phyloP scores from a whole-genome alignment of 2,888 invertebrate genomes.

The Dicyrtoma fusca region DNA sequence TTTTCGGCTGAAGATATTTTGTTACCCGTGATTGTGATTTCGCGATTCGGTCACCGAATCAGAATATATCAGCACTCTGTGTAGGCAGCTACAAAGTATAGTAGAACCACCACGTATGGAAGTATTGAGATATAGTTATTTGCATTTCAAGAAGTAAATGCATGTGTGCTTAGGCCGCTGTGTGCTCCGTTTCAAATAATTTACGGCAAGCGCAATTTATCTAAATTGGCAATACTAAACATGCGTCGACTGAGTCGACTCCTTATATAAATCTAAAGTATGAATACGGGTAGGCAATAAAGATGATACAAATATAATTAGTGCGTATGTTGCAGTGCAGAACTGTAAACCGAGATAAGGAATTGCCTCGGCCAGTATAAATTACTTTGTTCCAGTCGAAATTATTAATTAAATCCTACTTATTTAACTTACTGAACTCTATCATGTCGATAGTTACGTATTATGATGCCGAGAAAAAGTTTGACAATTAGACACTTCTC shows the following conservation, averaged over 20 bases:
- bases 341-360: conserved; percentile 5
- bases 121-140: neutral
- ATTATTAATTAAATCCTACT: conserved; percentile 21
- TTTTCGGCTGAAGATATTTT: too few species aligned
- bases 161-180: too few species aligned
- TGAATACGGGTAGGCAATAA: conserved; percentile 26
- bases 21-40: too few species aligned
- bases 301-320: conserved; percentile 27
- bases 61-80: too few species aligned
- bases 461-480: too few species aligned
- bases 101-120: too few species aligned
- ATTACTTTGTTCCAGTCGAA: conserved; percentile 27
- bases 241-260: neutral
- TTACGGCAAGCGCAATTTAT: conserved; percentile 18
- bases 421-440: too few species aligned
- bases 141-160: neutral
- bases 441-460: too few species aligned
- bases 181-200: conserved; percentile 10
- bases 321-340: neutral
- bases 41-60: too few species aligned
- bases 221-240: conserved; percentile 29
- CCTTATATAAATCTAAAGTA: conserved; percentile 6
- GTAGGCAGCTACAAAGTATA: too few species aligned
- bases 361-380: conserved; percentile 7
- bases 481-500: too few species aligned